Evolutionary conservation across 2,797 vertebrate genomes (phyloP).

Genomic region (Rhinella marina): DNA sequence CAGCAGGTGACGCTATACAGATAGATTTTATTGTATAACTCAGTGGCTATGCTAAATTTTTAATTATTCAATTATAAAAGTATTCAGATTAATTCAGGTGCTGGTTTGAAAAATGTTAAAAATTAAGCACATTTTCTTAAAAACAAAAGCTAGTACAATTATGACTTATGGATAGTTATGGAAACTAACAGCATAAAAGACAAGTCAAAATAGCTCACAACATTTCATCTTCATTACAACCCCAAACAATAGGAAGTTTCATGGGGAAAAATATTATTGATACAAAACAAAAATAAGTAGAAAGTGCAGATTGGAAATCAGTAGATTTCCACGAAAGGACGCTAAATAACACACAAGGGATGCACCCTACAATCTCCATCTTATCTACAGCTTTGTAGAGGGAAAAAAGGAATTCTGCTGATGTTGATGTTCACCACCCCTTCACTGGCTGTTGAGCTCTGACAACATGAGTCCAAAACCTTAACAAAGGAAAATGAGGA

Average conservation of each 20-base stretch:
- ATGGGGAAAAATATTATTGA: not conserved
- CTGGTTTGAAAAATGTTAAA: no score
- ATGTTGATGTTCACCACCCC: not conserved
- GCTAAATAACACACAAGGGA: not conserved
- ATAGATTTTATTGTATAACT: no score
- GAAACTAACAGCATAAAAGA: not conserved
- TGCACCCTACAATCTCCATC: not conserved
- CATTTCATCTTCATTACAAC: not conserved
- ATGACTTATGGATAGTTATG: not conserved
- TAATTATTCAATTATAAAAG: no score
- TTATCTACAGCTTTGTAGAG: not conserved
- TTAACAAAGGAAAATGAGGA: constrained; percentile 46
- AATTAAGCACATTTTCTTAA: not conserved
- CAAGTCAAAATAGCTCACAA: not conserved
- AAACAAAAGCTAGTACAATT: not conserved
- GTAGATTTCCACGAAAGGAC: not conserved
- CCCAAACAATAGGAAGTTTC: not conserved
- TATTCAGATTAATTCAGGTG: no score
- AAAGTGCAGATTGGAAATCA: not conserved
- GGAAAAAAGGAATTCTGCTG: not conserved
- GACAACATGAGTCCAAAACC: constrained; percentile 22
- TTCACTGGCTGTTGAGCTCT: not conserved
- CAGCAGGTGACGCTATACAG: no score
- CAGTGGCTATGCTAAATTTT: no score
- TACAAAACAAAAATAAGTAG: not conserved